Evolutionary conservation across 2,113 vertebrate species (phyloP).

Genomic region (Stomatorhinus ivindoensis): DNA sequence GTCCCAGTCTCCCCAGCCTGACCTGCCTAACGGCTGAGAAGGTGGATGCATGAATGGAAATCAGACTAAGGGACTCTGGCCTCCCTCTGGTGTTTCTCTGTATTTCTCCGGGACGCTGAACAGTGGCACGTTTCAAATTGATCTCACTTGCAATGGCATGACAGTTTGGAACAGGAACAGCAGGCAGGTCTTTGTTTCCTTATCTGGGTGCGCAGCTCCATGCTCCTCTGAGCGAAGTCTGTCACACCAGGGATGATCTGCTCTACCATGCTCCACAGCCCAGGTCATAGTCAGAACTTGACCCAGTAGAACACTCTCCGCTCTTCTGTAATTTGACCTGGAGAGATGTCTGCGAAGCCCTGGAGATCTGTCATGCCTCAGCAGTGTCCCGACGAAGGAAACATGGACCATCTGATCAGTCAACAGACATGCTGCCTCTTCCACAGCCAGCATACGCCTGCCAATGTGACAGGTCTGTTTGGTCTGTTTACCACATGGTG

Average conservation of each 20-base stretch:
- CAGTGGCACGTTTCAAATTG: background rate
- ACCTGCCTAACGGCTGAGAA: background rate
- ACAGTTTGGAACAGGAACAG: background rate
- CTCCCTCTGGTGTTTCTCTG: background rate
- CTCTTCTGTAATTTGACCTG: conserved; percentile 28
- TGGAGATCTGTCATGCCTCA: background rate
- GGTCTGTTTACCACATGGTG: conserved; percentile 17
- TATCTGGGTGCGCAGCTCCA: background rate
- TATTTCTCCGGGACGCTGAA: conserved; percentile 2
- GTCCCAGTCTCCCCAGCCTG: background rate
- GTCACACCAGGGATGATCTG: conserved; percentile 22
- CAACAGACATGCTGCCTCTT: conserved; percentile 30
- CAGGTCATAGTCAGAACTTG: conserved; percentile 28
- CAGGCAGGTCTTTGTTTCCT: background rate
- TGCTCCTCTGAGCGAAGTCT: conserved; percentile 4
- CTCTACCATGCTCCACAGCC: background rate
- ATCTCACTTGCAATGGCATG: background rate
- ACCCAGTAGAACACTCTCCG: conserved; percentile 19
- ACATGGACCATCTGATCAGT: conserved; percentile 18
- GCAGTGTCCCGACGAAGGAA: conserved; percentile 13
- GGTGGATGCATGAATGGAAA: background rate
- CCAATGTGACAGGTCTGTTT: conserved; percentile 15
- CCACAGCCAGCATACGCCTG: conserved; percentile 22
- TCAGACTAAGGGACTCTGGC: background rate
- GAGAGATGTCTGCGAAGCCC: conserved; percentile 14